These are phyloP conservation scores for Burhinus oedicnemus DNA, from an alignment of 2,113 vertebrate species.

Conservation along the genomic window DNA sequence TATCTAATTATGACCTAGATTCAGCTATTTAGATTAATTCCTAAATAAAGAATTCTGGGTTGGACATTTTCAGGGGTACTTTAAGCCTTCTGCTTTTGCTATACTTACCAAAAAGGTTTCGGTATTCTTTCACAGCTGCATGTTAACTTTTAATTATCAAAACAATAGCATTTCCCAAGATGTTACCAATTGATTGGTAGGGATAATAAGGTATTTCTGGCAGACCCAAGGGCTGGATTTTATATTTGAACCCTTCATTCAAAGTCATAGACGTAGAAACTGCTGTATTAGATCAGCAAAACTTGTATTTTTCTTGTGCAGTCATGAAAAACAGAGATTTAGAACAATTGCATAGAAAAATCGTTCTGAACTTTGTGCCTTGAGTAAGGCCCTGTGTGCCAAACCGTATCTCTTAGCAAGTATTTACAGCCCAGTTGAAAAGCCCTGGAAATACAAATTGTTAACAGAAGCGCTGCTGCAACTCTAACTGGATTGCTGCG, in stretches of 20 bases:
- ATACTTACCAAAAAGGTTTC: neutral
- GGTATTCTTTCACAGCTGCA: neutral
- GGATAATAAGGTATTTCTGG: neutral
- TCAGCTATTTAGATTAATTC: neutral
- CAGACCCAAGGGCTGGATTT: neutral
- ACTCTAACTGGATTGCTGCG: constrained; percentile 10
- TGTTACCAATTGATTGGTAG: neutral
- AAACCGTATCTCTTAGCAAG: neutral
- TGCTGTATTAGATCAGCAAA: neutral
- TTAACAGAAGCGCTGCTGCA: constrained; percentile 35
- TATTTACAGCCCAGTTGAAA: constrained; percentile 25
- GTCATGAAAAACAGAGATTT: neutral
- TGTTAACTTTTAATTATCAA: neutral
- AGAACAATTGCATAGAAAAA: neutral
- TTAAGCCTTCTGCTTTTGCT: neutral
- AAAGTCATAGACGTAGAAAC: neutral
- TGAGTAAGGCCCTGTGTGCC: neutral
- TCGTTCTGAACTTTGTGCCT: neutral
- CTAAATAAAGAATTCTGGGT: neutral
- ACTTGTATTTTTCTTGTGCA: neutral
- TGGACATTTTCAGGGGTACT: neutral
- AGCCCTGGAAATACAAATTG: constrained; percentile 30
- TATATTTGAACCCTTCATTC: neutral
- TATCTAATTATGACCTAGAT: neutral
- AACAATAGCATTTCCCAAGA: neutral